Evolutionary conservation across 2,113 vertebrate genomes (phyloP).

Genomic region (Butorides virescens): DNA sequence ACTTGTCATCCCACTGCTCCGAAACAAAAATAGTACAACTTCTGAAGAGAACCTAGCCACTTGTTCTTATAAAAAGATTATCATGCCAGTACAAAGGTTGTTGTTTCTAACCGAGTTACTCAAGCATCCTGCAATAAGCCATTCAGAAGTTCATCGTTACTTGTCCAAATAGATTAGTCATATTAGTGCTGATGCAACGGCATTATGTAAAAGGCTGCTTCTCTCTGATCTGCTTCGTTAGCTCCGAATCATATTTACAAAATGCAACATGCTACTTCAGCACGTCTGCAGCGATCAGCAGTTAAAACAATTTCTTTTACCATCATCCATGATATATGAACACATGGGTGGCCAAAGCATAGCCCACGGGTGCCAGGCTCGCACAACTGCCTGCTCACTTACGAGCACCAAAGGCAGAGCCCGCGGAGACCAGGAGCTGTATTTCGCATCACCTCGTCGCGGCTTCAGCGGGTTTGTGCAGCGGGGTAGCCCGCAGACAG

Average conservation of each 20-base stretch:
- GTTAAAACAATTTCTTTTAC: constrained; percentile 11
- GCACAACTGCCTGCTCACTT: background rate
- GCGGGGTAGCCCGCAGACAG: background rate
- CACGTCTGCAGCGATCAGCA: background rate
- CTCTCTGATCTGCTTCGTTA: constrained; percentile 49
- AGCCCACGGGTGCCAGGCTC: background rate
- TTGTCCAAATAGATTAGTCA: constrained; percentile 73
- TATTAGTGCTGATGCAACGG: constrained; percentile 53
- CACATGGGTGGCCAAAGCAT: background rate
- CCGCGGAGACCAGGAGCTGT: background rate
- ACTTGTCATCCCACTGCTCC: constrained; percentile 29
- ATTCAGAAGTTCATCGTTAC: constrained; percentile 70
- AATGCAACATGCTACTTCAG: constrained; percentile 52
- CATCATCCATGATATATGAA: background rate
- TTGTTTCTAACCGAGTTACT: constrained; percentile 70
- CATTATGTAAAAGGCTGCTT: constrained; percentile 46
- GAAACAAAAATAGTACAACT: constrained; percentile 40
- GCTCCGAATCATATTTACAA: constrained; percentile 49
- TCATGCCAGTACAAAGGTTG: constrained; percentile 62
- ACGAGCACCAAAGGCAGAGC: background rate
- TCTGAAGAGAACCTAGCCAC: constrained; percentile 32
- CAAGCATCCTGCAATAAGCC: constrained; percentile 70
- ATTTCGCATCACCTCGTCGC: background rate
- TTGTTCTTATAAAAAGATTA: constrained; percentile 53
- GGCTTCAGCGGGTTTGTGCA: background rate